phyloP scores from a whole-genome alignment of 2,797 vertebrate genomes.

The Euphonia xanthogaster region DNA sequence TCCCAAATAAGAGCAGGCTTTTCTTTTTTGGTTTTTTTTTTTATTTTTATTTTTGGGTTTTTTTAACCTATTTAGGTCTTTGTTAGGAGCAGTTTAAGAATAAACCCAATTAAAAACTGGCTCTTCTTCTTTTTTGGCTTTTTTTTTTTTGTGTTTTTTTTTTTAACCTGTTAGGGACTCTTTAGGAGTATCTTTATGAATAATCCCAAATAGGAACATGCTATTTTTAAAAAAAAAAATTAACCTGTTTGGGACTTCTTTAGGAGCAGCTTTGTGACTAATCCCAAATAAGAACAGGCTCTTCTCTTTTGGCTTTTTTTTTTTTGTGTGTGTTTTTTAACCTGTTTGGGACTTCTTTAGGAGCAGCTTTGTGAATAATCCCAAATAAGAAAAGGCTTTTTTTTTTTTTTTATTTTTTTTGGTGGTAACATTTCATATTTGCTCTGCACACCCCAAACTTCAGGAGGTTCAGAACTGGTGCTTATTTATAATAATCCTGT shows the following conservation, averaged over 20 bases:
- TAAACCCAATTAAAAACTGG: not conserved
- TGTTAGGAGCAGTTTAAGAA: not conserved
- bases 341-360: not conserved
- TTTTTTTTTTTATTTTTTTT: too few species aligned
- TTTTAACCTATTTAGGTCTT: not conserved
- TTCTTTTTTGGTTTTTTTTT: not conserved
- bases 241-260: not conserved
- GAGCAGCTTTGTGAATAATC: not conserved
- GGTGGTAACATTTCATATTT: not conserved
- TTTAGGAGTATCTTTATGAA: not conserved
- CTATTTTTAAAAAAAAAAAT: too few species aligned
- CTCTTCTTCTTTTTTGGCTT: too few species aligned
- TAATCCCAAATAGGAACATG: too few species aligned
- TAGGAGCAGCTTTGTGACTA: not conserved
- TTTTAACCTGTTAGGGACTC: not conserved
- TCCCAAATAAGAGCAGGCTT: rapidly evolving
- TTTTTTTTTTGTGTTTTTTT: not conserved
- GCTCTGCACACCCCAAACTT: not conserved
- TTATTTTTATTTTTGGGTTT: too few species aligned
- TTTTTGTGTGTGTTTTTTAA: too few species aligned
- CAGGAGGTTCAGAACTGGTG: rapidly evolving
- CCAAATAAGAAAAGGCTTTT: not conserved
- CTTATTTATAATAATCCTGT: not conserved
- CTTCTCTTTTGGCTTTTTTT: too few species aligned
- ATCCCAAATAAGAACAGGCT: too few species aligned